Base-by-base conservation (phyloP, 2,888 invertebrate genomes). In the Lumbricus terrestris region DNA sequence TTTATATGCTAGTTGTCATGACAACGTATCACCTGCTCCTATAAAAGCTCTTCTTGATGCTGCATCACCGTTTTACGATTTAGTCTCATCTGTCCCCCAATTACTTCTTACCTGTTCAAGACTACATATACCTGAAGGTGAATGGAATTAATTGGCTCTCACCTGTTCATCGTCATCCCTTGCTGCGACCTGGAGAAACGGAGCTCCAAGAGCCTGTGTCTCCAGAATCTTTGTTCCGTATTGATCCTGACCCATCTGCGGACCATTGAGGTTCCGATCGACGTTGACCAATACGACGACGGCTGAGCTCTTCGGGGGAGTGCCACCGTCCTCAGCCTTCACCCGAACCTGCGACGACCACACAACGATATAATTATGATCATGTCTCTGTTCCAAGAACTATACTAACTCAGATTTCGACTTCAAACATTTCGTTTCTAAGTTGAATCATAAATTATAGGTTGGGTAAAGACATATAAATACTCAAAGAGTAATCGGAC, bases 161-260 rank as follows among this genome's bases (percentile, higher is more conserved):
- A 94, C 94, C 90, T 90, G 91, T 18, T 91, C 91, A 91, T 94
- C 94, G 40, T 42, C 90, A 89, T 94, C 94, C 13, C 83, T 90
- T 34, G 93, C 94, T 37, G 0, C 35, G 4, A 92, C 91, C 37
- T 90, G 90, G 1, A 90, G 69, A 88, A 92, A 92, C 2, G 91
- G 90, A n/a, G 92, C 92, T 18, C 94, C 93, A 15, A 93, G 93
- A 0, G 91, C 89, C 34, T 92, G 92, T 1, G 93, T 93, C 91
- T 94, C 94, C 13, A 91, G 91, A 34, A 94, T 93, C 5, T 92
- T 92, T 15, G 90, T 90, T 18, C 88, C 37, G 88, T 92, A 93
- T 15, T 91, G 42, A 35, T 54, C 35, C 37, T 90, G 90, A 47
- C 33, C 83, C 89, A 92, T 91, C n/a, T 34, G 38, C 4, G 92